These are phyloP conservation scores for Felis chaus DNA, from an alignment of 2,113 vertebrate species.

Conservation along the genomic window DNA sequence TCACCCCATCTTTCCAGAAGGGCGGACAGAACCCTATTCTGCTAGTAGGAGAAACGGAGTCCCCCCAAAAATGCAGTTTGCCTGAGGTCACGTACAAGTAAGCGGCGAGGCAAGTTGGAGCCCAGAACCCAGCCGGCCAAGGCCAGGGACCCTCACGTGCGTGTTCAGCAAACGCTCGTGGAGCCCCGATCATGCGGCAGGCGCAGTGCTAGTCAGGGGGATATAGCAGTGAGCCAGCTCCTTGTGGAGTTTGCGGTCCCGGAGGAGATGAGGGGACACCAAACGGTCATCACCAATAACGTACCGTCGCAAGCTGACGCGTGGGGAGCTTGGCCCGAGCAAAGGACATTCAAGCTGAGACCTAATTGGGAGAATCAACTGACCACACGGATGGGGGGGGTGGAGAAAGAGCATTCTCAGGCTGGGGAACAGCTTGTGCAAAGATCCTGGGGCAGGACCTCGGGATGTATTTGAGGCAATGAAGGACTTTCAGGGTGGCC, in stretches of 20 bases:
- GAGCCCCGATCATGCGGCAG: fast-evolving
- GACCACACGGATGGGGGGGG: not conserved
- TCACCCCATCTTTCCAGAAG: not conserved
- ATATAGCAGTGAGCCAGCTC: fast-evolving
- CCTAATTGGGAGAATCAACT: no score
- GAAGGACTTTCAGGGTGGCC: no score
- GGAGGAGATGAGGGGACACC: fast-evolving
- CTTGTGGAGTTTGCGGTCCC: no score
- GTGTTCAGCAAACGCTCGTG: not conserved
- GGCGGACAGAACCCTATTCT: not conserved
- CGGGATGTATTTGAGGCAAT: not conserved
- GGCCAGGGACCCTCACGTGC: not conserved
- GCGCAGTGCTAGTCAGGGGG: fast-evolving
- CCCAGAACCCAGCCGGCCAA: not conserved
- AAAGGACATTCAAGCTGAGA: not conserved
- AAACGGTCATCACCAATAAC: not conserved
- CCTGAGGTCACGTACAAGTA: no score
- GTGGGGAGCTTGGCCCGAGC: not conserved
- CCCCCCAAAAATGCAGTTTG: not conserved
- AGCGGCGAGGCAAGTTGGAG: not conserved
- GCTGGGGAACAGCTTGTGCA: not conserved
- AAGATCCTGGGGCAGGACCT: not conserved
- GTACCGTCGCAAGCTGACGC: fast-evolving
- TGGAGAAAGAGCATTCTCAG: not conserved
- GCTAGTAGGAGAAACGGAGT: not conserved